phyloP scores from a whole-genome alignment of 1,140 invertebrate genomes.

The Calycopis cecrops region DNA sequence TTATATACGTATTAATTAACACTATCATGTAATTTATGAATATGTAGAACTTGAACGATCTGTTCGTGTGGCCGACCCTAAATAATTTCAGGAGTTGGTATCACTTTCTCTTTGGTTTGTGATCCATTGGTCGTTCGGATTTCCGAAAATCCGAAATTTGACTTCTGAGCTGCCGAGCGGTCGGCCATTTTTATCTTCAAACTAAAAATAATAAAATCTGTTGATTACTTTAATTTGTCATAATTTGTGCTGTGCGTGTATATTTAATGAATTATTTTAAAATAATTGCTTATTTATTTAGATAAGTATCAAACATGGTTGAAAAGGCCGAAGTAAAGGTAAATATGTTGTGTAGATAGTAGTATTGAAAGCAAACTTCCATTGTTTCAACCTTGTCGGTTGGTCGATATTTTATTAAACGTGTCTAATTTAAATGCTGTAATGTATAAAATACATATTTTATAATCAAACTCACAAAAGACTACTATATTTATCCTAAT shows the following conservation, averaged over 20 bases:
- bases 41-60: no score
- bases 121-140: no score
- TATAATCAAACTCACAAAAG: no score
- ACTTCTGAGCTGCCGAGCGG: not conserved
- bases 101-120: no score
- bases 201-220: not conserved
- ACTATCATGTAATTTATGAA: no score
- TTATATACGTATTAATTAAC: no score
- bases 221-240: not conserved
- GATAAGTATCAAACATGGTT: constrained; percentile 36
- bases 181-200: constrained; percentile 46
- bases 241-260: constrained; percentile 8
- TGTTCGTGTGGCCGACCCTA: no score
- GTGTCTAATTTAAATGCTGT: no score
- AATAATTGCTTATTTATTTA: not conserved
- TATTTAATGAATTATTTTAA: not conserved
- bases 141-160: no score
- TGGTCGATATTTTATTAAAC: constrained; percentile 33
- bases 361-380: constrained; percentile 33
- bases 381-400: constrained; percentile 55
- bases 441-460: no score
- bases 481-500: no score
- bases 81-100: no score
- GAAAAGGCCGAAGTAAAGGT: constrained; percentile 52
- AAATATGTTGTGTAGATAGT: constrained; percentile 29